Evolutionary conservation across 2,888 invertebrate species (phyloP), one percentile per base, ranked within the genome.

Genomic region (Exocentrus adspersus): DNA sequence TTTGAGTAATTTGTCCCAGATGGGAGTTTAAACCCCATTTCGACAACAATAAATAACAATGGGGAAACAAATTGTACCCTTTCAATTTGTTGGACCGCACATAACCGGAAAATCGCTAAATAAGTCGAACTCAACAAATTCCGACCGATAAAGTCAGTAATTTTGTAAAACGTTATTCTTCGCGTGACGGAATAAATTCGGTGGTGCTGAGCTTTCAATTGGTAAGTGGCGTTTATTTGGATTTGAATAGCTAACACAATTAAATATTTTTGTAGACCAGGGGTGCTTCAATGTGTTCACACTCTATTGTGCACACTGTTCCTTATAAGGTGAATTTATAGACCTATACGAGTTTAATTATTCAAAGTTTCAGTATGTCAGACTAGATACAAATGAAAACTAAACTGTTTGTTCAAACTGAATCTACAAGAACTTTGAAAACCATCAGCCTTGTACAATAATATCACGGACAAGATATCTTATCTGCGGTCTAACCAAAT

Each of bases 21-120:
- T 24, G n/a, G 12, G 48, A 48, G 28, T 48, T 28, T 48, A 10
- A 2, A 48, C 28, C 28, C 17, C 12, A 48, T 16, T 28, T 48
- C 28, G 48, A n/a, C 48, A 48, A 48, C 48, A 28, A 48, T 48
- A 28, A 48, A 48, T 16, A 48, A 48, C 48, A 48, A 48, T 28
- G 2, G 48, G 28, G 28, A 48, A 48, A 48, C 28, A 48, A 48
- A 48, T 48, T 28, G 48, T 28, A 48, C 28, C 48, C 48, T 48
- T 48, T 48, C 48, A 48, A 28, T 48, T 24, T 24, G 16, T 0
- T 20, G 14, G 28, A 24, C 16, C 48, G 28, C 17, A 28, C 7
- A 48, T 48, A 48, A 28, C 6, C 12, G 3, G 19, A 19, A 45
- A 45, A 45, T 48, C 28, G 28, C 28, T 24, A 48, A 28, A 48